Base-by-base conservation (phyloP, 2,113 vertebrate species). In the Nycticryphes semicollaris region DNA sequence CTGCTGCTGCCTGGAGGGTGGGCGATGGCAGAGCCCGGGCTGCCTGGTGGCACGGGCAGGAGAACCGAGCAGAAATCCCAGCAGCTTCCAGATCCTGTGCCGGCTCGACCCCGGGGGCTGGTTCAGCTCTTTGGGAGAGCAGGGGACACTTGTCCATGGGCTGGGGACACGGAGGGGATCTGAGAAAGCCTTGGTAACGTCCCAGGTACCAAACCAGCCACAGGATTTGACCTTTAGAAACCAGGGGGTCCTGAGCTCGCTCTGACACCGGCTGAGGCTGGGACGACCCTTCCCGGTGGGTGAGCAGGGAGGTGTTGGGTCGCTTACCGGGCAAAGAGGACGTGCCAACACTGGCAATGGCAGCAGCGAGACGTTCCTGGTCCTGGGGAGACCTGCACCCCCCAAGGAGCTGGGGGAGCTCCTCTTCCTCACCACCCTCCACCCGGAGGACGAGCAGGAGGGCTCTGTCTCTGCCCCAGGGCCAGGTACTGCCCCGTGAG, bases 281-380 rank as follows among this genome's bases (percentile, higher is more conserved):
- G 73, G 67, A 20, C 0, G 39, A 8, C 4, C 48, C 22, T 10
- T 57, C 39, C 51, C 4, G 2, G 22, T 0, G 54, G 37, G 67
- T 1, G 9, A 69, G 84, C 45, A 15, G 68, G 59, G 27, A 62
- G 75, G 76, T 27, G 43, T 15, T 2, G 48, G 69, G 57, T 30
- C 3, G 39, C 84, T 84, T 57, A 79, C 60, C 39, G 1, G 62
- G 75, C 27, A 5, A 15, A 43, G 41, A 37, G 60, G 68, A 37
- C 0, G 3, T 2, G 2, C 1, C 6, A 47, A 47, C 37, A 5
- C 12, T 2, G 5, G 54, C 23, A 28, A 19, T 0, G 51, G 33
- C 3, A 7, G 39, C 54, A 27, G 33, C 37, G 3, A 9, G 82
- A 67, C 0, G 18, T 16, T 54, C 60, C 68, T 27, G 3, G 48